Evolutionary conservation across 2,888 invertebrate genomes (phyloP), one percentile per base, ranked within the genome.

Genomic region (Helleia helle): DNA sequence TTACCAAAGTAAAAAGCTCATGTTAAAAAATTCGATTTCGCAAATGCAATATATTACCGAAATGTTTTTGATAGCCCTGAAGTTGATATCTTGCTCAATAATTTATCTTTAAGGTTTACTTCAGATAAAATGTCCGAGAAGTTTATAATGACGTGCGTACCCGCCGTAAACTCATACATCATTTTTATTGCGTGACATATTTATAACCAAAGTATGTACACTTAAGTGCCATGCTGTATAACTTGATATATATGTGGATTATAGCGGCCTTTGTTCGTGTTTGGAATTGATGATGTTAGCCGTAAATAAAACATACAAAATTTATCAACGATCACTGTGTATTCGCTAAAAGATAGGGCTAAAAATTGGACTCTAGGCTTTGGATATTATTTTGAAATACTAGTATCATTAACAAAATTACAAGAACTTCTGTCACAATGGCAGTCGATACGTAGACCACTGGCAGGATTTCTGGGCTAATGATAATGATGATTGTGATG

Each of bases 171-270:
- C 43, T 34, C 38, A 40, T 46, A 45, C 42, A 46, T 43, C 40
- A 43, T 42, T 44, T 47, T 47, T 46, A 49, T 46, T 38, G 39
- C 46, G 43, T 40, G 39, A 47, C 47, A 49, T 46, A 47, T 48
- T 44, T 46, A 44, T 15, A 17, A 40, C 27, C 27, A 25, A 26
- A 38, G 26, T 13, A 22, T 22, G 22, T 22, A 34, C 34, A 34
- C 34, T 34, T 34, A 34, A 34, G 34, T 34, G 34, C 22, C n/a
- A n/a, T 18, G 34, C 12, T 22, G 12, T 22, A 22, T 34, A 34
- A 18, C 18, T 34, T 18, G 34, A 34, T 22, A 22, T 18, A 12
- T 34, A 34, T 34, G 31, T 34, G 34, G 34, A 34, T 22, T 34
- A 34, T 18, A 9, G 8, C 22, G 5, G 8, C 22, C 8, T 22